These are phyloP conservation scores for Punctoribates punctum DNA, from an alignment of 2,888 invertebrate genomes.

Conservation along the genomic window DNA sequence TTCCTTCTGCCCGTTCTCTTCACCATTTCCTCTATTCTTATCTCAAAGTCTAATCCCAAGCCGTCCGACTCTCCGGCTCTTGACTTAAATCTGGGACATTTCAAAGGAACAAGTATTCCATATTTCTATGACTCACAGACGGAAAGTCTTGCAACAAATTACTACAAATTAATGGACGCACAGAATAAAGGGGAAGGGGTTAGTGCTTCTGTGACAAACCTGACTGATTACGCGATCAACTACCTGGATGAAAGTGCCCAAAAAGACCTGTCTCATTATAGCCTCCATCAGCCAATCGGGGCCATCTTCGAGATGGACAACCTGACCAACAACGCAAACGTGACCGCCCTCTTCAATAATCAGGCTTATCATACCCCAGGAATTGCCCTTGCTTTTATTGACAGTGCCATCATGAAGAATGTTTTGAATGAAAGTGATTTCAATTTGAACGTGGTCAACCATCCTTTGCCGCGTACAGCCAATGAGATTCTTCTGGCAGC, in stretches of 20 bases:
- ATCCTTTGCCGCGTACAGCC: constrained; percentile 63
- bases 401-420: constrained; percentile 62
- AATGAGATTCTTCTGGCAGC: constrained; percentile 34
- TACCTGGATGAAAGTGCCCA: background rate
- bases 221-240: background rate
- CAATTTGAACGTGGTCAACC: constrained; percentile 59
- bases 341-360: constrained; percentile 72
- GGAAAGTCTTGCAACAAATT: background rate
- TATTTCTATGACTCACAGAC: background rate
- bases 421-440: constrained; percentile 52
- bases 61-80: constrained; percentile 60
- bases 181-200: background rate
- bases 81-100: constrained; percentile 57
- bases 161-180: background rate
- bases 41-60: constrained; percentile 57
- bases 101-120: constrained; percentile 43
- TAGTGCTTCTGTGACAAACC: background rate
- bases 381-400: constrained; percentile 62
- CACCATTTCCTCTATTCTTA: constrained; percentile 62
- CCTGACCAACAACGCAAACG: background rate
- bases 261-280: background rate
- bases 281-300: constrained; percentile 50
- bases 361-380: constrained; percentile 72
- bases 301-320: constrained; percentile 46
- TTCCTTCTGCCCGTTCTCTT: constrained; percentile 66